Conservation (phyloP, 2,797 vertebrate genomes). For the Anabacerthia variegaticeps region DNA sequence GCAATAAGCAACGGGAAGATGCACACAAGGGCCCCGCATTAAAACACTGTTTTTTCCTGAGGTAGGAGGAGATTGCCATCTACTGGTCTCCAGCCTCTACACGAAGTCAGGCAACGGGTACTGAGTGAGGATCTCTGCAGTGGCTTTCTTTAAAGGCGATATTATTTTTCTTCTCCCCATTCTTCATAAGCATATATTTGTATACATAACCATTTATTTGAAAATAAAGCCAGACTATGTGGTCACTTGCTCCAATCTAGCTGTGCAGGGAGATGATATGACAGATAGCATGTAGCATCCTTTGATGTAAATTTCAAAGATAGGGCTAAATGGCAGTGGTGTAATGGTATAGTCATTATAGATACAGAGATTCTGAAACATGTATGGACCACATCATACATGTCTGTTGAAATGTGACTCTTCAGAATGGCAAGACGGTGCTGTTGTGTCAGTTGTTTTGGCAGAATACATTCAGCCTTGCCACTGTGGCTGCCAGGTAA, state of each 20-base stretch:
- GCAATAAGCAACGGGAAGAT: constrained; percentile 49
- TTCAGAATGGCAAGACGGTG: background rate
- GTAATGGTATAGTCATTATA: background rate
- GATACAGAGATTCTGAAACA: background rate
- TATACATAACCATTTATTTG: background rate
- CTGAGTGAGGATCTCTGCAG: background rate
- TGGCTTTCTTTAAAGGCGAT: background rate
- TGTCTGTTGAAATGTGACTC: accelerated
- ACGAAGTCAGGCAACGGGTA: background rate
- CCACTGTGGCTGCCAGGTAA: background rate
- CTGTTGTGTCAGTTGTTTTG: background rate
- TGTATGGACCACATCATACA: background rate
- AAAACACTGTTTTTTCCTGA: background rate
- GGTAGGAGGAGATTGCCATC: constrained; percentile 73
- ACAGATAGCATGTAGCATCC: background rate
- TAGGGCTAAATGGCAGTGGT: background rate
- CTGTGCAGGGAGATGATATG: background rate
- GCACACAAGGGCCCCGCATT: background rate
- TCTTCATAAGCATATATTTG: background rate
- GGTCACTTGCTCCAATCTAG: background rate
- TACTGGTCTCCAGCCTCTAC: constrained; percentile 29
- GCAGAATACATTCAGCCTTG: background rate
- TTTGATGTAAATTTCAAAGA: background rate
- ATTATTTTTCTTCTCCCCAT: background rate
- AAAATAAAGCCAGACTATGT: background rate